Evolutionary conservation across 2,888 invertebrate species (phyloP).

Genomic region (Hirtodrosophila duncani): DNA sequence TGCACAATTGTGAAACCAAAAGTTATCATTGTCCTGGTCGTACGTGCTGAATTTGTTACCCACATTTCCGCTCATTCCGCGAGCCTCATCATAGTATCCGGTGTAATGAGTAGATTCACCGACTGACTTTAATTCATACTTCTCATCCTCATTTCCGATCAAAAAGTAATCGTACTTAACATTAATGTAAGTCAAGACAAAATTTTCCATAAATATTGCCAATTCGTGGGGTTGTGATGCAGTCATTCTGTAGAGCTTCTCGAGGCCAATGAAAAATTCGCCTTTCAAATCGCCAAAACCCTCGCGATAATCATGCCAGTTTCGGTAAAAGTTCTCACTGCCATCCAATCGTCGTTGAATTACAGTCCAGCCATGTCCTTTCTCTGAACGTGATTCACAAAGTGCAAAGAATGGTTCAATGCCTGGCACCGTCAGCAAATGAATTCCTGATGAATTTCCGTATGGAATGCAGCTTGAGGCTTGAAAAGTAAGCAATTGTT

Average conservation of each 20-base stretch:
- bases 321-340: constrained; percentile 18
- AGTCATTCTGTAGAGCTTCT: constrained; percentile 21
- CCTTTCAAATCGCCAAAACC: constrained; percentile 20
- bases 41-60: constrained; percentile 20
- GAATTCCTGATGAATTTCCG: constrained; percentile 6
- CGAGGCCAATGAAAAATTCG: constrained; percentile 29
- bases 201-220: neutral
- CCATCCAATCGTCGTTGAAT: constrained; percentile 27
- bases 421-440: constrained; percentile 14
- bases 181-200: fast-evolving
- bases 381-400: constrained; percentile 4
- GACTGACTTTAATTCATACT: neutral
- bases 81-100: neutral
- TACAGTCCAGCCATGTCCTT: constrained; percentile 16
- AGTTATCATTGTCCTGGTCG: constrained; percentile 23
- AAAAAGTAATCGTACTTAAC: neutral
- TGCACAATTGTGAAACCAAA: constrained; percentile 23
- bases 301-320: constrained; percentile 23
- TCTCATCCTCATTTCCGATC: constrained; percentile 14
- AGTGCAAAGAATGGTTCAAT: constrained; percentile 16
- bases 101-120: neutral
- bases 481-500: neutral
- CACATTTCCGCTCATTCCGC: neutral
- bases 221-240: constrained; percentile 10
- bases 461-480: constrained; percentile 11